Conservation (phyloP, 2,888 invertebrate genomes). For the Bhutanitis thaidina region DNA sequence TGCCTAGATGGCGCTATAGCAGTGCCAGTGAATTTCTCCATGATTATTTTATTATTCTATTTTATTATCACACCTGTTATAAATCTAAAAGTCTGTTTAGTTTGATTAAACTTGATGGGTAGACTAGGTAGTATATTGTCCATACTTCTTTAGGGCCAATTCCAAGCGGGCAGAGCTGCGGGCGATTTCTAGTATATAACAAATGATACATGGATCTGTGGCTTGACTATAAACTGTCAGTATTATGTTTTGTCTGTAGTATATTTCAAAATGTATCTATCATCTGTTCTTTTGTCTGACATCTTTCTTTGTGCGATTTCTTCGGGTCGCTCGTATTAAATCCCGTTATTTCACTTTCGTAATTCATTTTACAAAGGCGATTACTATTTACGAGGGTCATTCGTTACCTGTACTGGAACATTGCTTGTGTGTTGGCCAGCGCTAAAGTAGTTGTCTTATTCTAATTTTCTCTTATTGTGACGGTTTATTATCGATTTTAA, state of each 20-base stretch:
- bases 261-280: background rate
- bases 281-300: constrained; percentile 38
- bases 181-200: too few species aligned
- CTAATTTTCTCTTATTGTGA: constrained; percentile 50
- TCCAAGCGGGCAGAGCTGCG: too few species aligned
- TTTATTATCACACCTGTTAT: too few species aligned
- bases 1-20: too few species aligned
- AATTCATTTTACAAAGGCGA: constrained; percentile 69
- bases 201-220: too few species aligned
- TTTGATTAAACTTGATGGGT: too few species aligned
- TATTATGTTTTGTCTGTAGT: background rate
- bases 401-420: constrained; percentile 38
- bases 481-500: constrained; percentile 71
- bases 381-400: constrained; percentile 56
- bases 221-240: too few species aligned
- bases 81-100: too few species aligned
- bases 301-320: constrained; percentile 64
- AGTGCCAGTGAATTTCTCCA: too few species aligned
- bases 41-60: too few species aligned
- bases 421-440: constrained; percentile 42
- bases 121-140: too few species aligned
- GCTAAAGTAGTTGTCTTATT: constrained; percentile 43
- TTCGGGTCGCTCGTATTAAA: constrained; percentile 63
- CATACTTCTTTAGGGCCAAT: too few species aligned
- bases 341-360: constrained; percentile 76